Conservation (phyloP, 2,797 vertebrate genomes). For the Megaceryle alcyon region DNA sequence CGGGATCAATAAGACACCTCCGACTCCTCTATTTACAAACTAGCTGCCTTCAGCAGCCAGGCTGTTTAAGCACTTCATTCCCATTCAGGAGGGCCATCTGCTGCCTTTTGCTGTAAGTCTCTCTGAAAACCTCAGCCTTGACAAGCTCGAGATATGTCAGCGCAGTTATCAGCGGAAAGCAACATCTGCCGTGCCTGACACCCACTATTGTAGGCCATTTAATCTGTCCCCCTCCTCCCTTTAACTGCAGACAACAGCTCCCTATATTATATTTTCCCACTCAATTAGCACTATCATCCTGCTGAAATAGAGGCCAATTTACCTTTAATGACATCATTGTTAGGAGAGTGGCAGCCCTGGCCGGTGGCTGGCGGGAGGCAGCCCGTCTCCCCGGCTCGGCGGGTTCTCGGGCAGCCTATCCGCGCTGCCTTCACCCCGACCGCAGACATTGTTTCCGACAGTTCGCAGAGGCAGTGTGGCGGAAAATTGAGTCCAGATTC, state of each 20-base stretch:
- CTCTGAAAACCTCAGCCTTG: conserved; percentile 91
- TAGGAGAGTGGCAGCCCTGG: conserved; percentile 94
- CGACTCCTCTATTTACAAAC: conserved; percentile 88
- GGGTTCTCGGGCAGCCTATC: conserved; percentile 88
- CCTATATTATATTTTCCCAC: conserved; percentile 99
- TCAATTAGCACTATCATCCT: conserved; percentile 99
- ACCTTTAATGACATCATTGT: conserved; percentile 99
- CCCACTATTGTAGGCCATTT: conserved; percentile 98
- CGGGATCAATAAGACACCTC: conserved; percentile 85
- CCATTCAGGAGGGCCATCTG: conserved; percentile 92
- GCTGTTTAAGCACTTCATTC: conserved; percentile 92
- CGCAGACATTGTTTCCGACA: conserved; percentile 98
- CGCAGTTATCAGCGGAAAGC: conserved; percentile 94
- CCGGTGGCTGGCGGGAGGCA: conserved; percentile 86
- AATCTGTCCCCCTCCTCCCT: conserved; percentile 95
- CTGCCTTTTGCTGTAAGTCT: conserved; percentile 91
- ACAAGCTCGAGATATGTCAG: conserved; percentile 98
- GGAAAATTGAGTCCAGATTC: conserved; percentile 99
- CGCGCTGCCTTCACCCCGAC: conserved; percentile 89
- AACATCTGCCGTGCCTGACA: conserved; percentile 99
- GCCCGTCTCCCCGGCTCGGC: conserved; percentile 82
- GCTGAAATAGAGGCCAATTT: conserved; percentile 99
- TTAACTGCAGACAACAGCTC: conserved; percentile 96
- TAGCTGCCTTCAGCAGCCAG: conserved; percentile 84
- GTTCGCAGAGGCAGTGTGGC: conserved; percentile 98